Evolutionary conservation across 1,140 invertebrate species (phyloP).

Genomic region (Eupeodes corollae): DNA sequence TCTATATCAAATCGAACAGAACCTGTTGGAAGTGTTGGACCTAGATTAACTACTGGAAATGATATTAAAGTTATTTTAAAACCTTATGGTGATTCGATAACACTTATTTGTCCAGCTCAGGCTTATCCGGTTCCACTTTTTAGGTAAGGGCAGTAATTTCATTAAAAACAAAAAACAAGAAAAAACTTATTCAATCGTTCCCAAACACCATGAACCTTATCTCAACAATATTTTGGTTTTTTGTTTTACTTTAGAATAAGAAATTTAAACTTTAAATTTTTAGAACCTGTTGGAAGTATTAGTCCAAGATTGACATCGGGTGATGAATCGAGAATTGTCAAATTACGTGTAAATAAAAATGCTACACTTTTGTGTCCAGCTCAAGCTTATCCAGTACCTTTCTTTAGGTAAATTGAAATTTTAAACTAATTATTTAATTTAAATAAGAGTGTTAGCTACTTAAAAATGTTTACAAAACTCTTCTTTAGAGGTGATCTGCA

Average conservation of each 20-base stretch:
- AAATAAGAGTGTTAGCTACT: too few species aligned
- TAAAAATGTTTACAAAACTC: too few species aligned
- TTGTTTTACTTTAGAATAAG: too few species aligned
- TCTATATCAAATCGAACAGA: constrained; percentile 40
- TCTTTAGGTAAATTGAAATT: constrained; percentile 38
- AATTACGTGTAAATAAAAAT: neutral
- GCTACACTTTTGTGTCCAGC: constrained; percentile 40
- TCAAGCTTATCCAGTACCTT: constrained; percentile 44
- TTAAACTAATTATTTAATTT: too few species aligned
- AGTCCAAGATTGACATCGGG: constrained; percentile 52
- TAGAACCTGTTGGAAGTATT: constrained; percentile 62
- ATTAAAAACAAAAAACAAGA: too few species aligned
- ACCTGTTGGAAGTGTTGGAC: constrained; percentile 56
- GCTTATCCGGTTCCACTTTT: constrained; percentile 53
- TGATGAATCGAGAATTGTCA: constrained; percentile 36
- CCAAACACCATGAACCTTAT: too few species aligned
- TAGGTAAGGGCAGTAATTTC: constrained; percentile 43
- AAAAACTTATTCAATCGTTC: too few species aligned
- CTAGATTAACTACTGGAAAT: constrained; percentile 43
- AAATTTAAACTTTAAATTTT: constrained; percentile 16
- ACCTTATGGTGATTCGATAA: constrained; percentile 20
- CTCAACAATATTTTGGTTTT: too few species aligned
- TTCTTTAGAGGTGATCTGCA: too few species aligned
- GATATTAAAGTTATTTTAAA: constrained; percentile 30
- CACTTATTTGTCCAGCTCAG: constrained; percentile 55